These are phyloP conservation scores for Drosophila rhopaloa DNA, from an alignment of 1,140 invertebrate species.

Conservation along the genomic window DNA sequence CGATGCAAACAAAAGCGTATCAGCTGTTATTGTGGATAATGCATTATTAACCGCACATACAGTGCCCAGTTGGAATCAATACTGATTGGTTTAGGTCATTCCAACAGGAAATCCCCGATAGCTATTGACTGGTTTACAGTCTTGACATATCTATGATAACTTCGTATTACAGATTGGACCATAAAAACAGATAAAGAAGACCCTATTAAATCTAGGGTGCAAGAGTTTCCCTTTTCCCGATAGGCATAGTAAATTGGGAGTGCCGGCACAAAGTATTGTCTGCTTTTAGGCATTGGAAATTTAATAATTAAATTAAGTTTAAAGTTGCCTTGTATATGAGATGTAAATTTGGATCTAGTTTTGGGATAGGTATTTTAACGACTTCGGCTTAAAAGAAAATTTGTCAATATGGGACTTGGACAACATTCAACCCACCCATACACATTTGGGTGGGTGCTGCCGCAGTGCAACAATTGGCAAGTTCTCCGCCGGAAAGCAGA, in stretches of 20 bases:
- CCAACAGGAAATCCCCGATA: not conserved
- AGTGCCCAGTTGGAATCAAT: not conserved
- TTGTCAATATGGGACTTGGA: no score
- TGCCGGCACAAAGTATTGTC: not conserved
- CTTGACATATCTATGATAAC: no score
- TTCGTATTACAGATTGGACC: not conserved
- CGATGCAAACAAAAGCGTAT: not conserved
- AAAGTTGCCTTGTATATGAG: not conserved
- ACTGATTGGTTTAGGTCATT: not conserved
- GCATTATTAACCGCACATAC: not conserved
- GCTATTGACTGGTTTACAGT: not conserved
- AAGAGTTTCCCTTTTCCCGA: no score
- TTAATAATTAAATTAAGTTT: not conserved
- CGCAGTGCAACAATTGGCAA: conserved; percentile 28
- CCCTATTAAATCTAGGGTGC: no score
- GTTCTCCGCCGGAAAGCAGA: conserved; percentile 15
- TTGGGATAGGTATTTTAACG: no score
- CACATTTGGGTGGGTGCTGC: not conserved
- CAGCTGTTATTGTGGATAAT: conserved; percentile 1
- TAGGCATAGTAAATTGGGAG: not conserved
- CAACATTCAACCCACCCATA: not conserved
- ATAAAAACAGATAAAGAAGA: not conserved
- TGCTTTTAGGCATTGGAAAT: conserved; percentile 16
- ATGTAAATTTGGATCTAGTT: not conserved
- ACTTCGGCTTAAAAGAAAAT: no score